phyloP scores from a whole-genome alignment of 53 echinoderm and acorn worm species.

The Luidia sarsii region DNA sequence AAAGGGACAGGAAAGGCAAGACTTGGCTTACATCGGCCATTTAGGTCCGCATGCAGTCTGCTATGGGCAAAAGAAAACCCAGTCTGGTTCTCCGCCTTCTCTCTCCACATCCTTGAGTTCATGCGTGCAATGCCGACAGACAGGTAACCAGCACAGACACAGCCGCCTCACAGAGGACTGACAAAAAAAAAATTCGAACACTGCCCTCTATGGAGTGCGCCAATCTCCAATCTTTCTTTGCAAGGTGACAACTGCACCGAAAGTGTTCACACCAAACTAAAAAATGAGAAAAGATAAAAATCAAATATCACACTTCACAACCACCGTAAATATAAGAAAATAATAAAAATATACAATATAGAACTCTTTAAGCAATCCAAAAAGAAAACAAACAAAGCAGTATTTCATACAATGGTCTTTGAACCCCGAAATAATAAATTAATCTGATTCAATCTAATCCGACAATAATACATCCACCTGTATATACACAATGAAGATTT shows the following conservation, averaged over 20 bases:
- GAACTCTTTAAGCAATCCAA: constrained; percentile 38
- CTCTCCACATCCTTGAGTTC: too few relatives aligned
- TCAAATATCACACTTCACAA: background rate
- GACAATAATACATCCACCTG: constrained; percentile 48
- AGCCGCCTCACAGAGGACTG: too few relatives aligned
- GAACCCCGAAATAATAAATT: constrained; percentile 40
- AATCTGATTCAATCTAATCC: constrained; percentile 16
- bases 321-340: constrained; percentile 11
- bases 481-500: constrained; percentile 46
- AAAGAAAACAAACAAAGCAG: constrained; percentile 16
- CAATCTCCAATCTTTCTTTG: background rate
- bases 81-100: too few relatives aligned
- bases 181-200: too few relatives aligned
- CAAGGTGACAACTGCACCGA: background rate
- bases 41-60: too few relatives aligned
- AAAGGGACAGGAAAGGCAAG: too few relatives aligned
- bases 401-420: constrained; percentile 46
- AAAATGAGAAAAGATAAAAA: background rate
- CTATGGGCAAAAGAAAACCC: too few relatives aligned
- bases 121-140: too few relatives aligned
- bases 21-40: too few relatives aligned
- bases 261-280: background rate
- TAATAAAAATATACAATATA: constrained; percentile 22
- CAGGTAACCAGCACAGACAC: background rate
- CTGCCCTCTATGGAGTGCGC: too few relatives aligned